Evolutionary conservation across 2,888 invertebrate genomes (phyloP).

Genomic region (Mesorhabditis spiculigera): DNA sequence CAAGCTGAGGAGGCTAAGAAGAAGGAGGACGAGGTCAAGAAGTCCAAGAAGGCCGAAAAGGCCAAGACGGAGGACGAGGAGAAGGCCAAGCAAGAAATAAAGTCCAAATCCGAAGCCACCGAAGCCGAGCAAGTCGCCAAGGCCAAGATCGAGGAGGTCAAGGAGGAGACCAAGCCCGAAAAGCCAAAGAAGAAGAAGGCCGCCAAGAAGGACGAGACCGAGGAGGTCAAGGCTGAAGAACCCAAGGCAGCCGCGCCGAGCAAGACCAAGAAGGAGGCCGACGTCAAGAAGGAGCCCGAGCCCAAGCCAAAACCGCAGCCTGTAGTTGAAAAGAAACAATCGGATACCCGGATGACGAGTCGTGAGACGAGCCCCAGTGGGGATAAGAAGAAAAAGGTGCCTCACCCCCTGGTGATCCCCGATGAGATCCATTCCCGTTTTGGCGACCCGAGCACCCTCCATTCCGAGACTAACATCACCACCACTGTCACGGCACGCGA

Average conservation of each 20-base stretch:
- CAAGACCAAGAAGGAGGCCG: slow-evolving; percentile 8
- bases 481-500: slow-evolving; percentile 39
- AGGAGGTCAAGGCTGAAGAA: slow-evolving; percentile 19
- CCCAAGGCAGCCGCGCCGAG: slow-evolving; percentile 8
- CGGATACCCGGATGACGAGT: not conserved
- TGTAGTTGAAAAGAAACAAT: slow-evolving; percentile 24
- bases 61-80: slow-evolving; percentile 2
- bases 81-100: slow-evolving; percentile 9
- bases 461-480: slow-evolving; percentile 39
- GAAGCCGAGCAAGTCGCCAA: slow-evolving; percentile 12
- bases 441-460: slow-evolving; percentile 43
- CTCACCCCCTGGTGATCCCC: slow-evolving; percentile 51
- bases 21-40: slow-evolving; percentile 8
- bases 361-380: not conserved
- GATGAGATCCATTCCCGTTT: slow-evolving; percentile 54
- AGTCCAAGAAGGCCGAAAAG: slow-evolving; percentile 10
- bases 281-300: slow-evolving; percentile 14
- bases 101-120: slow-evolving; percentile 13
- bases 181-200: too few relatives aligned
- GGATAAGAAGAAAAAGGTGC: slow-evolving; percentile 27
- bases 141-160: not conserved
- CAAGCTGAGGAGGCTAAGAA: slow-evolving; percentile 10
- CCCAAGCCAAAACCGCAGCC: slow-evolving; percentile 12
- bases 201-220: too few relatives aligned
- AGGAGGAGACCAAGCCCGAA: slow-evolving; percentile 8